Evolutionary conservation across 2,797 vertebrate species (phyloP).

Genomic region (Alosa sapidissima): DNA sequence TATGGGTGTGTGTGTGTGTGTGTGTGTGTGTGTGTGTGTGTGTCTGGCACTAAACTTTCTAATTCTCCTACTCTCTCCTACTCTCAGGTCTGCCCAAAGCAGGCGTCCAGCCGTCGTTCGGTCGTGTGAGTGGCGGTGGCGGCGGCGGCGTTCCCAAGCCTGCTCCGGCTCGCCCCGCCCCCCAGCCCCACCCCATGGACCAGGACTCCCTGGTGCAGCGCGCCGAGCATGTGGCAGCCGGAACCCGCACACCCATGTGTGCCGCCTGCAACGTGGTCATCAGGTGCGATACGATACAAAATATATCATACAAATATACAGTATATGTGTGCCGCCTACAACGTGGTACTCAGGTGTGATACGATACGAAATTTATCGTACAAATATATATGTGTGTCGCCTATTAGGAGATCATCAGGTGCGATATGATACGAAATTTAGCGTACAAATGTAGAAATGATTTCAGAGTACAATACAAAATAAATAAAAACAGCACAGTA

Average conservation of each 20-base stretch:
- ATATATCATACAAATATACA: too few relatives aligned
- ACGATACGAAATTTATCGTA: too few relatives aligned
- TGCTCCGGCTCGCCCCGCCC: slow-evolving; percentile 63
- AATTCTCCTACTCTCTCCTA: not conserved
- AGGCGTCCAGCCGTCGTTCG: slow-evolving; percentile 72
- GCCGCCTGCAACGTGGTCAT: slow-evolving; percentile 90
- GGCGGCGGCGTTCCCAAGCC: slow-evolving; percentile 53
- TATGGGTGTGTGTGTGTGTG: slow-evolving; percentile 2
- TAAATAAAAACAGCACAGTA: not conserved
- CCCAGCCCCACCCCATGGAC: slow-evolving; percentile 76
- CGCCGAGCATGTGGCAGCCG: slow-evolving; percentile 93
- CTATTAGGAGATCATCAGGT: too few relatives aligned
- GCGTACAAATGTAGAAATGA: too few relatives aligned
- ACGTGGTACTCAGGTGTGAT: too few relatives aligned
- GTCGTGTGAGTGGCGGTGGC: slow-evolving; percentile 67
- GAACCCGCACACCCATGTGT: slow-evolving; percentile 93
- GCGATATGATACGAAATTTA: too few relatives aligned
- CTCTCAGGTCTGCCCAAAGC: slow-evolving; percentile 64
- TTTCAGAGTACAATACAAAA: too few relatives aligned
- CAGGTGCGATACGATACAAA: slow-evolving; percentile 56
- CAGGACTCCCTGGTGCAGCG: slow-evolving; percentile 88
- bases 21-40: slow-evolving; percentile 10
- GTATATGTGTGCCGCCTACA: too few relatives aligned
- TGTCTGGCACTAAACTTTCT: slow-evolving; percentile 33
- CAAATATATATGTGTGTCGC: too few relatives aligned